phyloP scores from a whole-genome alignment of 2,113 vertebrate genomes.

The Megaleporinus macrocephalus region DNA sequence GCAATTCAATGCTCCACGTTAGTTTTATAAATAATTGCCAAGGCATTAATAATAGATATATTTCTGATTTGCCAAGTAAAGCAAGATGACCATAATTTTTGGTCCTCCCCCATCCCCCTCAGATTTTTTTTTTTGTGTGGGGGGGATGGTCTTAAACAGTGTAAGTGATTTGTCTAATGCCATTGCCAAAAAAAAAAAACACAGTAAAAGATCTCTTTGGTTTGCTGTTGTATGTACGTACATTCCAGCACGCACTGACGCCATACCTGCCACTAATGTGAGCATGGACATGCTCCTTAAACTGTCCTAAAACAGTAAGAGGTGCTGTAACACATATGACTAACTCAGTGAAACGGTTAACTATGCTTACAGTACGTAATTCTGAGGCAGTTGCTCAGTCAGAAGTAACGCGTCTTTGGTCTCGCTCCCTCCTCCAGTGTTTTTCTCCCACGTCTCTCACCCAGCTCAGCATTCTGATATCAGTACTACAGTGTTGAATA shows the following conservation, averaged over 20 bases:
- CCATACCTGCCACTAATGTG: neutral
- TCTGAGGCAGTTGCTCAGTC: neutral
- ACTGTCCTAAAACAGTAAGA: neutral
- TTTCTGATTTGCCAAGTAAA: neutral
- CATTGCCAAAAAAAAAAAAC: neutral
- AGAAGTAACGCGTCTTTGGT: neutral
- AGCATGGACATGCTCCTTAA: neutral
- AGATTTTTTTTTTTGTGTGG: no score
- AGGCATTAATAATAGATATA: neutral
- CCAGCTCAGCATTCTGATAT: no score
- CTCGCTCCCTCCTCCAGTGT: neutral
- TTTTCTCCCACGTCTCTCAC: no score
- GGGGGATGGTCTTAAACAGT: neutral
- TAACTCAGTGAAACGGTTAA: neutral
- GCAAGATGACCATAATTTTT: neutral
- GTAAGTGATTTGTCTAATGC: neutral
- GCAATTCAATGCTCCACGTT: neutral
- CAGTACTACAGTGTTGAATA: neutral
- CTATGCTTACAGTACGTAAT: neutral
- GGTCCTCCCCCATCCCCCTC: no score
- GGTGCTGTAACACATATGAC: neutral
- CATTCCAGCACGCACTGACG: neutral
- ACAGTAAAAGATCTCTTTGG: neutral
- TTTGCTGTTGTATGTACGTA: neutral
- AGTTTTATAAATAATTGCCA: conserved; percentile 6